phyloP scores from a whole-genome alignment of 2,113 vertebrate species.

The human (Homo sapiens) region DNA sequence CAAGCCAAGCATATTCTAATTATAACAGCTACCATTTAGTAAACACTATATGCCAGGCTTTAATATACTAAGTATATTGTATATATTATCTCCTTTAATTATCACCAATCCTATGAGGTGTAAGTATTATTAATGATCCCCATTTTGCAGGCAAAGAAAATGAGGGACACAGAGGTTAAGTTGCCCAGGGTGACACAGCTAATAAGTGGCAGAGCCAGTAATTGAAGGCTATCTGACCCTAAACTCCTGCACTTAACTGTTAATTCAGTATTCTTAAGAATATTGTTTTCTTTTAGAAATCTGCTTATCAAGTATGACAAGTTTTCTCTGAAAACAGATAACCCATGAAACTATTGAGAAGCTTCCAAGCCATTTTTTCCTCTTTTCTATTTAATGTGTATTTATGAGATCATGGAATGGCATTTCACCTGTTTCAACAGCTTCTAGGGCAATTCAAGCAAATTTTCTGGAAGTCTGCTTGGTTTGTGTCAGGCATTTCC shows the following conservation, averaged over 20 bases:
- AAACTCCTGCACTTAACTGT: neutral
- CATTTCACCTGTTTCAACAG: neutral
- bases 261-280: neutral
- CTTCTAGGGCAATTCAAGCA: neutral
- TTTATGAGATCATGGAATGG: constrained; percentile 35
- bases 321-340: constrained; percentile 39
- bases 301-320: neutral
- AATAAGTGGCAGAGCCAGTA: constrained; percentile 2
- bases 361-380: constrained; percentile 10
- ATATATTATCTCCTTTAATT: neutral
- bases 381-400: neutral
- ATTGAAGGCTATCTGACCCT: neutral
- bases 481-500: neutral
- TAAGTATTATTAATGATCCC: neutral
- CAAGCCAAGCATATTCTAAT: constrained; percentile 4
- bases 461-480: neutral
- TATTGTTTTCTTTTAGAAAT: constrained; percentile 28
- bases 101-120: neutral
- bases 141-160: neutral
- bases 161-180: neutral
- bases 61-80: neutral
- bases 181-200: neutral
- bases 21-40: neutral
- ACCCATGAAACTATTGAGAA: neutral
- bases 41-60: neutral